Evolutionary conservation across 2,888 invertebrate species (phyloP), one percentile per base, ranked within the genome.

Genomic region (Cephus nigrinus): DNA sequence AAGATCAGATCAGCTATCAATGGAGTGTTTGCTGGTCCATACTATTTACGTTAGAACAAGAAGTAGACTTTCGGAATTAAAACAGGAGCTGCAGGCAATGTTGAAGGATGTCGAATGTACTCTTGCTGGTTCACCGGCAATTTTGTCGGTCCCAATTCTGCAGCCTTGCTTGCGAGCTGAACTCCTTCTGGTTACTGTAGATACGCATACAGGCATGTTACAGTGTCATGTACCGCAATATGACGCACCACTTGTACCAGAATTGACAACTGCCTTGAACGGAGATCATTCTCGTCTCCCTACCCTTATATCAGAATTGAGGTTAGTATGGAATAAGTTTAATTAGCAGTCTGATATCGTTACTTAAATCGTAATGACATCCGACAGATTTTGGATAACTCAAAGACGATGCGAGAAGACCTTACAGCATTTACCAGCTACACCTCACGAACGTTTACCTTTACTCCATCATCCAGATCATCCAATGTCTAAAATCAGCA

Each of bases 331-430:
- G 12, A 76, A 68, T 75, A 12, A 74, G 12, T 34, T 31, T 30
- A 5, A 55, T 73, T 72, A 11, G 9, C n/a, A 11, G 36, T 36
- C 5, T 71, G 12, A 71, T 15, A 15, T 11, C 23, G 4, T 71
- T 71, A 31, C 32, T 11, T 12, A 5, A 1, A 71, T 71, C 12
- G 4, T 12, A 9, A 71, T 68, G 23, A 68, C 4, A 73, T 32
- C 35, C 80, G 79, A 9, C 83, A 96, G 97, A 85, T 97, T 95
- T 90, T 98, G 98, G 97, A 95, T 99, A 82, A 97, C 97, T 2
- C 96, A 98, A 84, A 94, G 98, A 75, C 94, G 98, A 4, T 98
- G 98, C 89, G 98, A 98, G 90, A 98, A 98, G 92, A 98, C 98
- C 0, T 92, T 98, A 15, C 98, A 99, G 88, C 98, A 98, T 92